Evolutionary conservation across 2,797 vertebrate genomes (phyloP).

Genomic region (Diglossa cyanea): DNA sequence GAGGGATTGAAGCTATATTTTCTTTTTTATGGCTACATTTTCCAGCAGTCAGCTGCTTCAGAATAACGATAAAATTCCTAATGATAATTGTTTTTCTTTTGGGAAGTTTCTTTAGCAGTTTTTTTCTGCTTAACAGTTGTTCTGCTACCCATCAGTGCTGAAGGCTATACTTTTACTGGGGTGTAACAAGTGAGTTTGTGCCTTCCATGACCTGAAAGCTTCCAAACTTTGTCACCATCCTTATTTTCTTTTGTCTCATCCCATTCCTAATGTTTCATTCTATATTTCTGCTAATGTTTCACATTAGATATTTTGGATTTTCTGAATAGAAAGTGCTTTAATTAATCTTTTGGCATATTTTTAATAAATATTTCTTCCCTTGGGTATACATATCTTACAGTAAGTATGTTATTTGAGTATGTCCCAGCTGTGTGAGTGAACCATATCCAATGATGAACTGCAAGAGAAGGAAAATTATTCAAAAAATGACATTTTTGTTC

Average conservation of each 20-base stretch:
- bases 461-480: neutral
- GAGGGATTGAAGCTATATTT: slow-evolving; percentile 53
- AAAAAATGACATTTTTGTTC: neutral
- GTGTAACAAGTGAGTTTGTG: neutral
- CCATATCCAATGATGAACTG: neutral
- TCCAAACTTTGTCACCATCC: neutral
- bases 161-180: neutral
- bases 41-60: slow-evolving; percentile 63
- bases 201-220: neutral
- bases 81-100: slow-evolving; percentile 44
- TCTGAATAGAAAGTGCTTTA: neutral
- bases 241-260: neutral
- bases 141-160: neutral
- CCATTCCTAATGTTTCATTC: neutral
- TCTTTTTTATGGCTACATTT: slow-evolving; percentile 64
- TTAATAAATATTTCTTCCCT: neutral
- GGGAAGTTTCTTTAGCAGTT: slow-evolving; percentile 40
- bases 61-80: slow-evolving; percentile 67
- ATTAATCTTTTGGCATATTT: neutral
- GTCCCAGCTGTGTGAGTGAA: neutral
- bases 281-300: neutral
- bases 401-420: neutral
- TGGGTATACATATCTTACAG: neutral
- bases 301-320: neutral
- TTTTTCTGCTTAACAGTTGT: slow-evolving; percentile 27